These are phyloP conservation scores for Lagopus muta DNA, from an alignment of 2,113 vertebrate genomes.

Conservation along the genomic window DNA sequence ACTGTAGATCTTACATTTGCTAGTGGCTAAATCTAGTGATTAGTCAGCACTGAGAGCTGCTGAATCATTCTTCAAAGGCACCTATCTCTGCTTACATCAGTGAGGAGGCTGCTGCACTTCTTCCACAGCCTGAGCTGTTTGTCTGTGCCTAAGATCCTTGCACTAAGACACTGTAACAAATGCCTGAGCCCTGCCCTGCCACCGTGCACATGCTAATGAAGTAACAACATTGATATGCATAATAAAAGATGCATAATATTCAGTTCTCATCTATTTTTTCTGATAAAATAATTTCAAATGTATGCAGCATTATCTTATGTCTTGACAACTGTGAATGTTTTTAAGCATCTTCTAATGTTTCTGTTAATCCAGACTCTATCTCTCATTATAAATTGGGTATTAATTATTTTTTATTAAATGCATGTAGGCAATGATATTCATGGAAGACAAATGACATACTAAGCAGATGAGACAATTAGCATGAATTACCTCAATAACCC, in stretches of 20 bases:
- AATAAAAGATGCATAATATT: not conserved
- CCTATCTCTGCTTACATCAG: conserved; percentile 72
- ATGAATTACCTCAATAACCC: conserved; percentile 44
- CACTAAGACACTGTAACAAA: fast-evolving
- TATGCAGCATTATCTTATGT: not conserved
- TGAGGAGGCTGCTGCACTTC: conserved; percentile 17
- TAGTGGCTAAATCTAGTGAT: conserved; percentile 71
- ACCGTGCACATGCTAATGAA: not conserved
- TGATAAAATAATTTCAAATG: not conserved
- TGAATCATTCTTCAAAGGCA: conserved; percentile 75
- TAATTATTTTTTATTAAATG: conserved; percentile 59
- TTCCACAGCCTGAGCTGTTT: not conserved
- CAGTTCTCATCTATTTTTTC: not conserved
- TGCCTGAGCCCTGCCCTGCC: not conserved
- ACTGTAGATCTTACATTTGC: conserved; percentile 53
- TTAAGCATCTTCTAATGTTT: not conserved
- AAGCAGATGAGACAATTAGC: conserved; percentile 38
- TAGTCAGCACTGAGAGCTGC: conserved; percentile 70
- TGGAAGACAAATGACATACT: conserved; percentile 9
- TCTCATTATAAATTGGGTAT: conserved; percentile 19
- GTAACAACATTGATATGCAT: not conserved
- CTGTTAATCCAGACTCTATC: not conserved
- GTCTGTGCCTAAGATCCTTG: not conserved
- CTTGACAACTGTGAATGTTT: not conserved
- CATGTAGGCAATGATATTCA: conserved; percentile 33